Conservation (phyloP, 1,140 invertebrate genomes). For the Orchestia grillus region DNA sequence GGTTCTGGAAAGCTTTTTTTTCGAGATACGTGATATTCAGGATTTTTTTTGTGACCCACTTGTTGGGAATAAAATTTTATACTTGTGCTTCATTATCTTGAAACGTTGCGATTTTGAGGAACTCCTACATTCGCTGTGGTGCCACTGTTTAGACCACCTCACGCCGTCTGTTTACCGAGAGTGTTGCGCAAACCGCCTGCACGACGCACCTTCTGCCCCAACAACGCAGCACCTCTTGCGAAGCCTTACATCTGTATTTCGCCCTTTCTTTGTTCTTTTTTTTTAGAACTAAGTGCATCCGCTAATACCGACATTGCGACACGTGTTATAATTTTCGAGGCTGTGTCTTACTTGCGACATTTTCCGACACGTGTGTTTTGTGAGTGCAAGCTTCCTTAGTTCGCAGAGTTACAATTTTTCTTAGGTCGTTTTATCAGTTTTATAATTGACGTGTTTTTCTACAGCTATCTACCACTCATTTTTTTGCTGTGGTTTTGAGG, state of each 20-base stretch:
- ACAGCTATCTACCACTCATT: neutral
- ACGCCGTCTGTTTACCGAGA: neutral
- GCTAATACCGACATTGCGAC: neutral
- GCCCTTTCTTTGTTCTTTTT: neutral
- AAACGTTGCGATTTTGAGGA: neutral
- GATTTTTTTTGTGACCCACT: neutral
- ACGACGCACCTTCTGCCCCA: neutral
- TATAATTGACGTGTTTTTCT: neutral
- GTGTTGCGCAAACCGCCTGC: conserved; percentile 5
- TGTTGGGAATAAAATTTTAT: neutral
- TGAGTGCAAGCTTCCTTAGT: neutral
- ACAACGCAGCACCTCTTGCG: neutral
- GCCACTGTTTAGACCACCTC: neutral
- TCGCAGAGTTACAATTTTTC: neutral
- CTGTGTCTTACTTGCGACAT: neutral
- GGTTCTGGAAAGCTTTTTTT: too few species aligned
- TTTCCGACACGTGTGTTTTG: neutral
- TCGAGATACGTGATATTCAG: neutral
- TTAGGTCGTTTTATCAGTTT: neutral
- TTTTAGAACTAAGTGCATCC: neutral
- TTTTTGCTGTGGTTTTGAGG: too few species aligned
- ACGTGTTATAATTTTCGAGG: neutral
- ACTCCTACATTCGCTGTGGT: neutral
- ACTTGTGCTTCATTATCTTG: neutral
- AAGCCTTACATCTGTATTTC: neutral